Evolutionary conservation across 2,797 vertebrate genomes (phyloP).

Genomic region (Selene dorsalis): DNA sequence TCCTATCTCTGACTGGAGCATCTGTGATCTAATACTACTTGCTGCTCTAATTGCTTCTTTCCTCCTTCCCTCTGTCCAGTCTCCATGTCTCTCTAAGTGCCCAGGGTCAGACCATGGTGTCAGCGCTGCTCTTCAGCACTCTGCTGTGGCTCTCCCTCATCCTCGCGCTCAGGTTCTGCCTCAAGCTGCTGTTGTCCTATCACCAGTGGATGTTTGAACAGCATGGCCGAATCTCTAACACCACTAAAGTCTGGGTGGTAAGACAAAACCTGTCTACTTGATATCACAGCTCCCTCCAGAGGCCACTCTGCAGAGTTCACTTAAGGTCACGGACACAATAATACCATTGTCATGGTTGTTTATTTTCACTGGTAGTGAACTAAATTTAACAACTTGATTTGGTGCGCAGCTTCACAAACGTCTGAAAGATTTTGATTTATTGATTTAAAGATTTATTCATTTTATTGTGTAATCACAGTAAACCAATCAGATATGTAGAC

Average conservation of each 20-base stretch:
- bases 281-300: background rate
- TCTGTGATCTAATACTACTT: background rate
- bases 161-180: slow-evolving; percentile 86
- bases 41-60: too few relatives aligned
- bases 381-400: background rate
- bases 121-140: slow-evolving; percentile 86
- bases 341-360: too few relatives aligned
- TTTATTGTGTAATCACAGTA: background rate
- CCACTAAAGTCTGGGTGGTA: slow-evolving; percentile 91
- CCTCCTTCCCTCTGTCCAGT: slow-evolving; percentile 62
- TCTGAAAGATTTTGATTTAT: too few relatives aligned
- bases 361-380: background rate
- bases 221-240: slow-evolving; percentile 83
- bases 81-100: slow-evolving; percentile 77
- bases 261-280: background rate
- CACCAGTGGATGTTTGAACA: slow-evolving; percentile 90
- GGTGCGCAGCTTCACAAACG: background rate
- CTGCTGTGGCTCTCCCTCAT: slow-evolving; percentile 89
- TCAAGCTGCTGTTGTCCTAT: slow-evolving; percentile 88
- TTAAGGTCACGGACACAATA: background rate
- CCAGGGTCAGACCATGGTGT: slow-evolving; percentile 85
- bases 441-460: too few relatives aligned
- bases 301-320: background rate
- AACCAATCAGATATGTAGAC: background rate
- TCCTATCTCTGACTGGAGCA: background rate